Conservation (phyloP, 2,797 vertebrate genomes). For the Vespertilio murinus region DNA sequence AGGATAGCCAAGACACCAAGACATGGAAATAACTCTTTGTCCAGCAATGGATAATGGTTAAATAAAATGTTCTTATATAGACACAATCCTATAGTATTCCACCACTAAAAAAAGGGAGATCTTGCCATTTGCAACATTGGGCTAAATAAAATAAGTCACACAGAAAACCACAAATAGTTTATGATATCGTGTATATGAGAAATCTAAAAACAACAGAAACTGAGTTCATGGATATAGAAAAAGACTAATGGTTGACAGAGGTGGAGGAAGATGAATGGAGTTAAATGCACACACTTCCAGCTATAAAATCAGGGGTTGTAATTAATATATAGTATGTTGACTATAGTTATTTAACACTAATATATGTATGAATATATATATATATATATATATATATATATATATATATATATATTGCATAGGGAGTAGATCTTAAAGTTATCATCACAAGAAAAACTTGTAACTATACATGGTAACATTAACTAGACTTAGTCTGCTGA, state of each 20-base stretch:
- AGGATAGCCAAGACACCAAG: background rate
- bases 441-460: background rate
- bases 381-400: background rate
- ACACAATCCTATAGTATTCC: background rate
- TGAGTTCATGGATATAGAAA: background rate
- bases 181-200: background rate
- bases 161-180: background rate
- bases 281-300: background rate
- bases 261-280: background rate
- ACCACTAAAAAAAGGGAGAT: background rate
- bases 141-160: background rate
- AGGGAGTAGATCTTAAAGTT: background rate
- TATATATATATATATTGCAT: background rate
- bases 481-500: background rate
- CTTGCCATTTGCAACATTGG: background rate
- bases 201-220: background rate
- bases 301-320: background rate
- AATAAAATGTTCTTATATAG: background rate
- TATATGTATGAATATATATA: background rate
- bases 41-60: background rate
- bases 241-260: background rate
- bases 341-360: background rate
- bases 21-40: background rate
- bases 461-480: background rate
- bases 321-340: background rate